phyloP scores from a whole-genome alignment of 2,797 vertebrate species.

The Phrynocephalus guinanensis region DNA sequence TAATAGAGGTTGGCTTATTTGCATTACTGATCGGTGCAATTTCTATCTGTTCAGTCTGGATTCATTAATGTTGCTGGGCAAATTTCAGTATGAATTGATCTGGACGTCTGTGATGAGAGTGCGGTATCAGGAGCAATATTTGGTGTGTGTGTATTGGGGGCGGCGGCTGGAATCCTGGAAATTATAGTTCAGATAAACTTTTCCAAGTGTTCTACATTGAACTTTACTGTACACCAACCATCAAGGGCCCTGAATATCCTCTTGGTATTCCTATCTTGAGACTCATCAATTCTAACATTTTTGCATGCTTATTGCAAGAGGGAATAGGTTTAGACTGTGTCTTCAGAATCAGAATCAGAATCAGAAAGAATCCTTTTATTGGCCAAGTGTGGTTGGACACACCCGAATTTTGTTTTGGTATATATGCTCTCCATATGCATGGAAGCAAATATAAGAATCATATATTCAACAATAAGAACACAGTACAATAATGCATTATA shows the following conservation, averaged over 20 bases:
- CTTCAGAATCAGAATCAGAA: too few relatives aligned
- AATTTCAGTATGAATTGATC: not conserved
- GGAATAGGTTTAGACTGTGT: not conserved
- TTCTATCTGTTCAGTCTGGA: not conserved
- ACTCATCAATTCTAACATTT: not conserved
- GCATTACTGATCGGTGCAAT: not conserved
- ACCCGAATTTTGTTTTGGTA: too few relatives aligned
- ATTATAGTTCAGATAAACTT: not conserved
- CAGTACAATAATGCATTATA: too few relatives aligned
- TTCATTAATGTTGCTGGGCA: not conserved
- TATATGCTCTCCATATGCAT: too few relatives aligned
- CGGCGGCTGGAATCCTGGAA: too few relatives aligned
- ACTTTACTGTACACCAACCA: not conserved
- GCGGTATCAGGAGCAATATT: too few relatives aligned
- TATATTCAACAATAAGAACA: too few relatives aligned
- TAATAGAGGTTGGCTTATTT: not conserved
- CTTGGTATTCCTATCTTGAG: not conserved
- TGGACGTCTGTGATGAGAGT: not conserved
- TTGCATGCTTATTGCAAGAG: not conserved
- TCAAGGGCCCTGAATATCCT: not conserved
- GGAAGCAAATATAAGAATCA: too few relatives aligned
- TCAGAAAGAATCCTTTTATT: too few relatives aligned
- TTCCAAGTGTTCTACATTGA: not conserved
- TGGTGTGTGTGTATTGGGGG: too few relatives aligned
- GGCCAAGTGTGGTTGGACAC: too few relatives aligned